Conservation (phyloP, 1,140 invertebrate genomes). For the Procambarus virginalis region DNA sequence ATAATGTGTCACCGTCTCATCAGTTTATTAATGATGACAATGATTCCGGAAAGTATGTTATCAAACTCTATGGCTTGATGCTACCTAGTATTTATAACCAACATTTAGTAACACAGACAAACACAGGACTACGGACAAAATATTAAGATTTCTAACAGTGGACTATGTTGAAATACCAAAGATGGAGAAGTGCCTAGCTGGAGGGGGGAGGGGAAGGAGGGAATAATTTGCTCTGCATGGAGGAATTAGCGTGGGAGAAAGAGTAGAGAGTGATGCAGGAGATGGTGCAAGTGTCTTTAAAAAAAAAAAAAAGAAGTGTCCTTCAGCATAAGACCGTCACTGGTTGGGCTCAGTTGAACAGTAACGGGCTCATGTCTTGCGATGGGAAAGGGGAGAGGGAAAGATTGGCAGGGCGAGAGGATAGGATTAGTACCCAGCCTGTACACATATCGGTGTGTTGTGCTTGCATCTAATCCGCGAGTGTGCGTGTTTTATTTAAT, state of each 20-base stretch:
- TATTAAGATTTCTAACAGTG: background rate
- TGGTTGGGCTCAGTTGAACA: conserved; percentile 43
- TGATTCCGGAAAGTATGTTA: background rate
- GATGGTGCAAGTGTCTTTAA: background rate
- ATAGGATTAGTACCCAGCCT: too few species aligned
- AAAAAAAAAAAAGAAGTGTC: background rate
- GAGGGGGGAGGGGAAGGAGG: background rate
- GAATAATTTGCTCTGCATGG: background rate
- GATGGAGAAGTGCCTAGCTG: background rate
- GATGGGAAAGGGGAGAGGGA: background rate
- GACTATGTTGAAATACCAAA: background rate
- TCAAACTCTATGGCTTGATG: background rate
- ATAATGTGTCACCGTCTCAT: background rate
- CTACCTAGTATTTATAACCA: background rate
- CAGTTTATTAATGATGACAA: background rate
- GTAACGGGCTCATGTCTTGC: background rate
- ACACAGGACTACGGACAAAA: background rate
- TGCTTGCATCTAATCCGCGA: too few species aligned
- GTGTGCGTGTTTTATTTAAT: too few species aligned
- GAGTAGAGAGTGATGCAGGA: background rate
- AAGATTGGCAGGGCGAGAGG: background rate
- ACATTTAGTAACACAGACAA: conserved; percentile 16
- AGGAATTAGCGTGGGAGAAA: background rate
- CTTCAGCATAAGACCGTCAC: conserved; percentile 7
- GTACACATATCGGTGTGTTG: too few species aligned